Conservation (phyloP, 2,888 invertebrate species). For the Eilema griseolum region DNA sequence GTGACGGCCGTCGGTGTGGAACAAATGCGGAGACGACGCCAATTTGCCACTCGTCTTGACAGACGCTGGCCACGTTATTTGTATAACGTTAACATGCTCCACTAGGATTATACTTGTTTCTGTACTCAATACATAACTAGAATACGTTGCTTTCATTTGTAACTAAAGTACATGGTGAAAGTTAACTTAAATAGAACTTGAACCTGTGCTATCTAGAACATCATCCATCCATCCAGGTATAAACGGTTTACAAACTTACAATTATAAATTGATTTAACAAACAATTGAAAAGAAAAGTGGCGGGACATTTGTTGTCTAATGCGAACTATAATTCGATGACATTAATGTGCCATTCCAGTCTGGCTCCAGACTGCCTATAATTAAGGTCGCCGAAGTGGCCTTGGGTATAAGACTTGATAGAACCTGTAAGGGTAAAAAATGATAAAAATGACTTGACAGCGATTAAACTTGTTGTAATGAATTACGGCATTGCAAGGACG, state of each 20-base stretch:
- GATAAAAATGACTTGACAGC: constrained; percentile 78
- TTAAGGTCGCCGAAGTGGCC: constrained; percentile 79
- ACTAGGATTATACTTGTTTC: constrained; percentile 66
- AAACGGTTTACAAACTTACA: not conserved
- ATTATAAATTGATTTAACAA: not conserved
- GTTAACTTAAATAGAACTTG: not conserved
- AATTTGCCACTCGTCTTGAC: constrained; percentile 80
- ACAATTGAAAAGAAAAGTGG: not conserved
- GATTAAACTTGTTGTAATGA: constrained; percentile 84
- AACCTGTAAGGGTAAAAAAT: constrained; percentile 73
- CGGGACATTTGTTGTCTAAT: not conserved
- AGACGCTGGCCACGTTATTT: constrained; percentile 74
- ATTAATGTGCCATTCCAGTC: constrained; percentile 60
- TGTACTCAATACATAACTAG: constrained; percentile 60
- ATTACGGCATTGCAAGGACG: constrained; percentile 87
- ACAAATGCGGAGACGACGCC: constrained; percentile 77
- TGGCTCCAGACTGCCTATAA: constrained; percentile 68
- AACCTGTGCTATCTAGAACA: not conserved
- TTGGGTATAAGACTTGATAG: constrained; percentile 72
- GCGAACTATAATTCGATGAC: constrained; percentile 53
- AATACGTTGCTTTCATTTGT: not conserved
- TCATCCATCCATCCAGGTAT: not conserved
- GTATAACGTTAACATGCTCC: constrained; percentile 74
- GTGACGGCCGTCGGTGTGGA: constrained; percentile 60
- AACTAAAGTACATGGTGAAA: not conserved